Percentiles rank a stretch among this genome's conserved stretches.
Evolutionary conservation across 1,140 invertebrate species (phyloP).

Genomic region (Potamilus streckersoni): DNA sequence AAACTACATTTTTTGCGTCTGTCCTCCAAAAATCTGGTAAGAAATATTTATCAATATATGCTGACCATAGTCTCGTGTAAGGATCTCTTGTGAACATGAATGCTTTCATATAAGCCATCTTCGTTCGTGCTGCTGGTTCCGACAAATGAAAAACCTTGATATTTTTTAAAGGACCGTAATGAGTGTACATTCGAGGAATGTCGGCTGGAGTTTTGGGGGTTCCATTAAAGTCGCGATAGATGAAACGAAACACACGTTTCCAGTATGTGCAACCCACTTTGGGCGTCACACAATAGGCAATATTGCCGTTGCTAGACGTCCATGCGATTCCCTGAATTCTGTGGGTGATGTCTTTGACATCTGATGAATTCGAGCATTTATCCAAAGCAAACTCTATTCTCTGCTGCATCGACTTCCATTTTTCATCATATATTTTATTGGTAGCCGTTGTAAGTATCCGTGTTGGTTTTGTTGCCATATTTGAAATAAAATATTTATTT

Average conservation of each 20-base stretch:
- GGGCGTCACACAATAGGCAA: slow-evolving; percentile 10
- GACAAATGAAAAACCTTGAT: neutral
- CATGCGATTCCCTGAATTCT: too few species aligned
- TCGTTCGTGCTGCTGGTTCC: neutral
- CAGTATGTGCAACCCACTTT: slow-evolving; percentile 26
- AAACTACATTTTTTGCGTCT: slow-evolving; percentile 12
- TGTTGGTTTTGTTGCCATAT: too few species aligned
- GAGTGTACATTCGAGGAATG: slow-evolving; percentile 7
- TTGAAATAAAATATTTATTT: too few species aligned
- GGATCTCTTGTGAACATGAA: slow-evolving; percentile 42
- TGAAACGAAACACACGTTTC: slow-evolving; percentile 17
- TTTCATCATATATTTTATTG: too few species aligned
- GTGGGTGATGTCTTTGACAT: too few species aligned
- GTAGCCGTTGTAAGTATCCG: too few species aligned
- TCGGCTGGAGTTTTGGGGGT: slow-evolving; percentile 2
- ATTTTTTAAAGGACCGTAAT: slow-evolving; percentile 1
- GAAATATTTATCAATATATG: slow-evolving; percentile 43
- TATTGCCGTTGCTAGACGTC: too few species aligned
- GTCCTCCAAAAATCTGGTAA: slow-evolving; percentile 31
- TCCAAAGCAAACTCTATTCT: too few species aligned
- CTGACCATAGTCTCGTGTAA: slow-evolving; percentile 38
- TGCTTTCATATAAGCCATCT: neutral
- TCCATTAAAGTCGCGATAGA: slow-evolving; percentile 1
- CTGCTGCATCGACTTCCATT: too few species aligned
- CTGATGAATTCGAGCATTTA: too few species aligned